Conservation (phyloP, 1,140 invertebrate species). For the Orchesella cincta region DNA sequence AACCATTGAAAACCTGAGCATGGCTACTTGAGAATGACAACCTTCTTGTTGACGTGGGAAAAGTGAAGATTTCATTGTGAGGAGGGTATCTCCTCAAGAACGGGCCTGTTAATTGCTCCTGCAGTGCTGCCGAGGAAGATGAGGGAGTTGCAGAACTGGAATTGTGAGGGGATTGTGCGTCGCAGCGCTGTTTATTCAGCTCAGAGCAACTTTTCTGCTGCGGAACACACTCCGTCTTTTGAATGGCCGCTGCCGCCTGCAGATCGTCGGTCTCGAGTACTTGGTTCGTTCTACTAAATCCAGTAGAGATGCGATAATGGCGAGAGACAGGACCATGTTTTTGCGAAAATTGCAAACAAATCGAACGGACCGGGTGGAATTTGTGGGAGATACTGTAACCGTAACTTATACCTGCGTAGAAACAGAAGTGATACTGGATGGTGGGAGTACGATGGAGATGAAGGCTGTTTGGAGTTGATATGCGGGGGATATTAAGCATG, state of each 20-base stretch:
- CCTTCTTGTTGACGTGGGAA: not conserved
- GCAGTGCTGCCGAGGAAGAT: not conserved
- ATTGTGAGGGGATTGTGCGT: not conserved
- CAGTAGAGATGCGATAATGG: not conserved
- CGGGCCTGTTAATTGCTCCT: not conserved
- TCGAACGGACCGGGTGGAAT: not conserved
- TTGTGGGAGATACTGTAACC: not conserved
- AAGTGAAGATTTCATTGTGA: not conserved
- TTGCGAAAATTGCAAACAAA: slow-evolving; percentile 5
- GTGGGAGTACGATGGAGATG: not conserved
- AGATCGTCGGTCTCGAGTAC: not conserved
- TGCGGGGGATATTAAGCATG: not conserved
- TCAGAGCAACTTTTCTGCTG: too few relatives aligned
- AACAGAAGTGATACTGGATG: not conserved
- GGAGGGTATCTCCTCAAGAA: not conserved
- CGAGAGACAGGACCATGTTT: not conserved
- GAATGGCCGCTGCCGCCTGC: too few relatives aligned
- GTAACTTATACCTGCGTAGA: not conserved
- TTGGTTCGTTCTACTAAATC: not conserved
- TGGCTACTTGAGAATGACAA: not conserved
- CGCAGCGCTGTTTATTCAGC: too few relatives aligned
- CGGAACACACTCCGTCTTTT: too few relatives aligned
- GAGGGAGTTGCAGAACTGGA: too few relatives aligned
- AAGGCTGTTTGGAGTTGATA: not conserved
- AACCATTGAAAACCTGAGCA: not conserved